Conservation (phyloP, 2,113 vertebrate genomes). For the Equus przewalskii region DNA sequence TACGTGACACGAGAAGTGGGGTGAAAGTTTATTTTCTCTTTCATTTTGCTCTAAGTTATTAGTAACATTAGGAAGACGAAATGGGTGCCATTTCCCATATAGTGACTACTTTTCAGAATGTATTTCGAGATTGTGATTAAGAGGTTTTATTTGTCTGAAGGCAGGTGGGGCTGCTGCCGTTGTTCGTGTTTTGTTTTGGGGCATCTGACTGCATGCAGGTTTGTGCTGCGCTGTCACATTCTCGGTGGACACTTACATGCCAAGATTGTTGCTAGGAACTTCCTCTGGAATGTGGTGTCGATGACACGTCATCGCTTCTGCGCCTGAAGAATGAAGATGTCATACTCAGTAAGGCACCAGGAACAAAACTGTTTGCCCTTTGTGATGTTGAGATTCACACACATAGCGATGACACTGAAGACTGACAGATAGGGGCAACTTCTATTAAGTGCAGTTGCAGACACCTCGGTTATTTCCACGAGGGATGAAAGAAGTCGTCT, state of each 20-base stretch:
- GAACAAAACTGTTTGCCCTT: not conserved
- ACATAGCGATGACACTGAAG: not conserved
- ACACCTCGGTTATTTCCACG: not conserved
- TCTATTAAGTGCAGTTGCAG: not conserved
- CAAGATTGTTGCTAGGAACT: not conserved
- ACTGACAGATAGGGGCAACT: not conserved
- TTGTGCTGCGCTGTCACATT: not conserved
- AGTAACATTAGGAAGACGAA: not conserved
- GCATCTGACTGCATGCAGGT: not conserved
- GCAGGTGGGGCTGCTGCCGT: not conserved
- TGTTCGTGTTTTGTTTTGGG: not conserved
- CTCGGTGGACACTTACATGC: not conserved
- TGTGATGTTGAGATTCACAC: not conserved
- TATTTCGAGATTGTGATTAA: conserved; percentile 7
- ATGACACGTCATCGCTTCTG: not conserved
- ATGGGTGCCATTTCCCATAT: not conserved
- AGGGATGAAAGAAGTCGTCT: not conserved
- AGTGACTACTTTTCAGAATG: not conserved
- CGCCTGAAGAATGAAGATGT: not conserved
- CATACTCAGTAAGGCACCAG: not conserved
- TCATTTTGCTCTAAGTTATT: not conserved
- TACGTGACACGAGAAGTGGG: not conserved
- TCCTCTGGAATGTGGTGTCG: not conserved
- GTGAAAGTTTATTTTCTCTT: not conserved
- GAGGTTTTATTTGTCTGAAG: not conserved